Evolutionary conservation across 2,797 vertebrate species (phyloP), one percentile per base, ranked within the genome.

Genomic region (Lophotriccus pileatus): DNA sequence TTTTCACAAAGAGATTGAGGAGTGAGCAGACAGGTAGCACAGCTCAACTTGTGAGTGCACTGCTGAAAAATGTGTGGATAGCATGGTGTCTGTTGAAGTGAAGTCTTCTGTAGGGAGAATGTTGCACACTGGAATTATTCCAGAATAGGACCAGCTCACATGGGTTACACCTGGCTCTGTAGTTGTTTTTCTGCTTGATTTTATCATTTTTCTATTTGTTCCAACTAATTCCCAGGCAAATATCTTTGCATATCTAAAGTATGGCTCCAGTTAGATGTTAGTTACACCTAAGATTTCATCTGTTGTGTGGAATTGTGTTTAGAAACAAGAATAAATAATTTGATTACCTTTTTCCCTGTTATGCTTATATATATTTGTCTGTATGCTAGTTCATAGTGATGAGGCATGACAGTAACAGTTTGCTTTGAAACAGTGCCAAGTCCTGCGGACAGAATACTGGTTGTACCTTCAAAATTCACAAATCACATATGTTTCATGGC

Each of bases 21-120:
- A 16, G 7, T 0, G 1, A 66, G 50, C 24, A 27, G 41, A 25
- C 24, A 36, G n/a, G 37, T 34, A 37, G 18, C 27, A 34, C 41
- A 34, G 60, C 17, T 52, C 41, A 22, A n/a, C 24, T 39, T 27
- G 22, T 28, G 25, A 50, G 30, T 7, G 7, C 7, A 2, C 25
- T 14, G 17, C 56, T 78, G 69, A 41, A 44, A 66, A 23, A 30
- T 0, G 1, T 2, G 0, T 28, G 53, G 32, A 12, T 44, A 39
- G 23, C 0, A 0, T 32, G 24, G 52, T 64, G n/a, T 14, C 34
- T 2, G 3, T 46, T 79, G 56, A 7, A 47, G 27, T 49, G 28
- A 43, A 70, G 47, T n/a, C 50, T 64, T 63, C 28, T 52, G 1
- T 1, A 73, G 44, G 19, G n/a, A 59, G 23, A 34, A 24, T 6